These are phyloP conservation scores for Scyliorhinus canicula DNA, from an alignment of 2,797 vertebrate genomes.

Conservation along the genomic window DNA sequence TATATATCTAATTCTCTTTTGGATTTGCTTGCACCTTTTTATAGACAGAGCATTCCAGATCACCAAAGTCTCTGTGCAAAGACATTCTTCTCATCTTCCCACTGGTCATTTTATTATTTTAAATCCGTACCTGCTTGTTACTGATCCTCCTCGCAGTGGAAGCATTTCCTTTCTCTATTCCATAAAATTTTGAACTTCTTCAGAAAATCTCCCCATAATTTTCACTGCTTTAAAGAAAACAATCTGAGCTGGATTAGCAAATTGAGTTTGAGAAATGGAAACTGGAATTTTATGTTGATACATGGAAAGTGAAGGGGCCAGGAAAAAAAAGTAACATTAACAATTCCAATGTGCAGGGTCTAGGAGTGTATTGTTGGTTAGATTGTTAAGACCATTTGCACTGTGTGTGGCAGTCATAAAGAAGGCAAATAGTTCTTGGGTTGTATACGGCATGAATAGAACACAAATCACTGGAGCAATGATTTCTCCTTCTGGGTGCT, in stretches of 20 bases:
- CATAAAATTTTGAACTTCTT: not conserved
- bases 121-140: not conserved
- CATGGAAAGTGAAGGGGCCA: not conserved
- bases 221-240: not conserved
- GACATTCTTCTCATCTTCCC: not conserved
- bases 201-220: not conserved
- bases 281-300: not conserved
- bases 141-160: not conserved
- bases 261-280: not conserved
- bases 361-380: not conserved
- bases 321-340: not conserved
- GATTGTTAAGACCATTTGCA: not conserved
- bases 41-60: not conserved
- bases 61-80: not conserved
- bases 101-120: not conserved
- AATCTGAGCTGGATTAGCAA: not conserved
- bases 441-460: slow-evolving; percentile 5
- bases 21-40: not conserved
- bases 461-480: not conserved
- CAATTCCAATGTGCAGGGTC: not conserved
- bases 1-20: not conserved
- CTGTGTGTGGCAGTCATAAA: not conserved
- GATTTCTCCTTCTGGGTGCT: not conserved
- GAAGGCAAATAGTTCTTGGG: not conserved
- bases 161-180: not conserved